Evolutionary conservation across 1,140 invertebrate genomes (phyloP).

Genomic region (Drosophila ambigua): DNA sequence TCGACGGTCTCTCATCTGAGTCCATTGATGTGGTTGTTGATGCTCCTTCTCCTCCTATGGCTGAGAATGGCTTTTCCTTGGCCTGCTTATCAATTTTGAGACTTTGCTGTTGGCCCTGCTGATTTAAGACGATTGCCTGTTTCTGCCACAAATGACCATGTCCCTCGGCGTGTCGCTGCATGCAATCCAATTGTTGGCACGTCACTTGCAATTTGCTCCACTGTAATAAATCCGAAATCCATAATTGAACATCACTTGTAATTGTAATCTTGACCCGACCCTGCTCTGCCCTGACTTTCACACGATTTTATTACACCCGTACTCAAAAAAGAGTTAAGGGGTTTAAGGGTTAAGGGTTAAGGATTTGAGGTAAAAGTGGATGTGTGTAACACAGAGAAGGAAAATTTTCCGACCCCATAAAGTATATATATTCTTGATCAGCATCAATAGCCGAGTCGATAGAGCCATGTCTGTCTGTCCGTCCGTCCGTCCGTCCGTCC

Average conservation of each 20-base stretch:
- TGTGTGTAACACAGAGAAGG: too few species aligned
- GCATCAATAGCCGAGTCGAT: too few species aligned
- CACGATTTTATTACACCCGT: conserved; percentile 16
- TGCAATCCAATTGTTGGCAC: conserved; percentile 83
- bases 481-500: too few species aligned
- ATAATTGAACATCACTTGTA: conserved; percentile 57
- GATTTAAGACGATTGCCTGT: conserved; percentile 79
- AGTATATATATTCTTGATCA: too few species aligned
- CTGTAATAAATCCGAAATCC: conserved; percentile 78
- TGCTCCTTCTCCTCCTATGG: conserved; percentile 12
- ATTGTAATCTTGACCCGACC: conserved; percentile 26
- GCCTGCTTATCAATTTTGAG: conserved; percentile 63
- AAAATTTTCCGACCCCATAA: too few species aligned
- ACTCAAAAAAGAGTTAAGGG: too few species aligned
- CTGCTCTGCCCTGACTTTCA: neutral
- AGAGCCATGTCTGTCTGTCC: too few species aligned
- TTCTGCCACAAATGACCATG: conserved; percentile 82
- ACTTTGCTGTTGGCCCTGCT: conserved; percentile 52
- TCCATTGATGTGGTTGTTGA: conserved; percentile 14
- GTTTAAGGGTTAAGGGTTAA: too few species aligned
- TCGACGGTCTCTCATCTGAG: conserved; percentile 45
- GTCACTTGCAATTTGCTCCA: conserved; percentile 83
- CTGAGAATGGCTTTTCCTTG: conserved; percentile 47
- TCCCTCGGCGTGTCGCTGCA: conserved; percentile 82
- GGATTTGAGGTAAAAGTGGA: too few species aligned